Conservation (phyloP, 2,888 invertebrate genomes). For the Laspeyria flexula region DNA sequence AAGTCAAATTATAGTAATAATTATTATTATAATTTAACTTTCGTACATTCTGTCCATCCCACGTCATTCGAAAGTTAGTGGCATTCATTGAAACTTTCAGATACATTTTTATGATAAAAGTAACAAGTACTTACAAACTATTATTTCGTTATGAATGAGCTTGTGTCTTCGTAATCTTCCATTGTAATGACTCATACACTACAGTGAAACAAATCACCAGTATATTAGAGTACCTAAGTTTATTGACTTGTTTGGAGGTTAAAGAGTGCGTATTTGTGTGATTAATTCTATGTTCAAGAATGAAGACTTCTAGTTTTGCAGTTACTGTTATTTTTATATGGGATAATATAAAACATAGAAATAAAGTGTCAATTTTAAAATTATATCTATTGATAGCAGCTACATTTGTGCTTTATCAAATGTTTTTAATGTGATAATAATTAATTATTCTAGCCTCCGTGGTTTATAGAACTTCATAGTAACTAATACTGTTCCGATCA, state of each 20-base stretch:
- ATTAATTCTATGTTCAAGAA: too few species aligned
- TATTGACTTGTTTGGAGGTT: too few species aligned
- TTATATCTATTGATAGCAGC: too few species aligned
- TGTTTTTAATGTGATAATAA: too few species aligned
- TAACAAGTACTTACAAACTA: conserved; percentile 18
- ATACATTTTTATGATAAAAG: conserved; percentile 37
- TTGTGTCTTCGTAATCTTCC: not conserved
- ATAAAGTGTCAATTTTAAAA: too few species aligned
- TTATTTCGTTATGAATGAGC: conserved; percentile 23
- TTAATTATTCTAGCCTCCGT: conserved; percentile 25
- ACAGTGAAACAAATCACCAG: not conserved
- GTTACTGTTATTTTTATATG: too few species aligned
- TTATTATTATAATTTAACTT: conserved; percentile 11
- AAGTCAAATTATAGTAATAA: too few species aligned
- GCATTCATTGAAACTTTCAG: conserved; percentile 26
- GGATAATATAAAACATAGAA: too few species aligned
- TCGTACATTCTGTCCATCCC: conserved; percentile 13
- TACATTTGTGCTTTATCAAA: too few species aligned
- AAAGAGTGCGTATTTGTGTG: too few species aligned
- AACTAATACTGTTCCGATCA: conserved; percentile 14
- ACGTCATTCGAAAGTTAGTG: conserved; percentile 35
- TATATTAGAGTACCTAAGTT: too few species aligned
- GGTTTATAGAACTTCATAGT: conserved; percentile 24
- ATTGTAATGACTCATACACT: conserved; percentile 1
- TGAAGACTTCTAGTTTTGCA: too few species aligned